Percentiles rank a stretch among this genome's conserved stretches.
Evolutionary conservation across 2,888 invertebrate species (phyloP).

Genomic region (Malacosoma neustria): DNA sequence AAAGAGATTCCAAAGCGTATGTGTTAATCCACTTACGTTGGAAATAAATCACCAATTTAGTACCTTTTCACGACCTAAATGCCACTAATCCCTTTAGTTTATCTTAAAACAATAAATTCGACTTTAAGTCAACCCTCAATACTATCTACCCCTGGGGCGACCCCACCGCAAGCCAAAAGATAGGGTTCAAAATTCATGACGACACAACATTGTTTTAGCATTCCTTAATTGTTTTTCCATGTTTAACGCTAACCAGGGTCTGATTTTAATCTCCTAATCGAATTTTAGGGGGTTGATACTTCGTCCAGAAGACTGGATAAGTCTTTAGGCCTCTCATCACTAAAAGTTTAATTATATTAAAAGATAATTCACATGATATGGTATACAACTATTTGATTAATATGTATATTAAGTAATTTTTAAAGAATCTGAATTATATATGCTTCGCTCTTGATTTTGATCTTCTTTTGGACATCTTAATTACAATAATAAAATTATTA

Average conservation of each 20-base stretch:
- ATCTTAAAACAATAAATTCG: conserved; percentile 67
- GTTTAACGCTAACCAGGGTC: conserved; percentile 54
- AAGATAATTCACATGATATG: too few species aligned
- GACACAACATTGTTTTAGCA: conserved; percentile 61
- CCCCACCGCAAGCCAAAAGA: conserved; percentile 59
- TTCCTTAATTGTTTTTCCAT: conserved; percentile 71
- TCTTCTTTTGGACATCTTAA: too few species aligned
- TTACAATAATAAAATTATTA: too few species aligned
- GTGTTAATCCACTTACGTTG: neutral
- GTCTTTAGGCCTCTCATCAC: conserved; percentile 11
- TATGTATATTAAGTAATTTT: too few species aligned
- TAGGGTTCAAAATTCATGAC: conserved; percentile 14
- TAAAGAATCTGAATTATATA: too few species aligned
- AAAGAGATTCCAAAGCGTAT: too few species aligned
- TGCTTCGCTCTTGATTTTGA: too few species aligned
- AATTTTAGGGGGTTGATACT: conserved; percentile 30
- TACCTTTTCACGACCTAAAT: neutral
- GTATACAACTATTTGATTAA: too few species aligned
- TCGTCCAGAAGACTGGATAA: conserved; percentile 21
- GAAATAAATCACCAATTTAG: neutral
- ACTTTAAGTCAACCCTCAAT: conserved; percentile 20
- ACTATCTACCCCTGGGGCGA: conserved; percentile 25
- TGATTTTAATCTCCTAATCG: conserved; percentile 59
- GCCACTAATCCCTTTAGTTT: conserved; percentile 49
- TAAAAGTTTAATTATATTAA: neutral